phyloP scores from a whole-genome alignment of 2,113 vertebrate genomes.

The Boulengeromyrus knoepffleri region DNA sequence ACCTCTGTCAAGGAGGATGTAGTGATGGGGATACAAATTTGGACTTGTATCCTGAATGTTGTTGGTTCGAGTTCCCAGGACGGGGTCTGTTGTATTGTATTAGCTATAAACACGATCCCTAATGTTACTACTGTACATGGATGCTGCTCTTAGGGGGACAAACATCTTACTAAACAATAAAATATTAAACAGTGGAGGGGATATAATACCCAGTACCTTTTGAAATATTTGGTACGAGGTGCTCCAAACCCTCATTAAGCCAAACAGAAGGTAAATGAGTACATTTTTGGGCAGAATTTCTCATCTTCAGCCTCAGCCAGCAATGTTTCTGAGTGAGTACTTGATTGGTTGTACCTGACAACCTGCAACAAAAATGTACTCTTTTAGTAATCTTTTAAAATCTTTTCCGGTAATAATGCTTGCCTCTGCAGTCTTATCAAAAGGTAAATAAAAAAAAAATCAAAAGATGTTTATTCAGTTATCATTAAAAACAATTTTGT shows the following conservation, averaged over 20 bases:
- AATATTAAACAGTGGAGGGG: neutral
- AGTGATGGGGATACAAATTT: neutral
- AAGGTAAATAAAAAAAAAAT: neutral
- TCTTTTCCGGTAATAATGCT: neutral
- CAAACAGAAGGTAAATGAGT: neutral
- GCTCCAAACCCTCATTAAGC: neutral
- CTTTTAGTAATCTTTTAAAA: neutral
- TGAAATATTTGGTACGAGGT: neutral
- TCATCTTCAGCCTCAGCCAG: neutral
- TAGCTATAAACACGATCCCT: neutral
- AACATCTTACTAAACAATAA: neutral
- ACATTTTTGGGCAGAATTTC: neutral
- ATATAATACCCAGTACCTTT: neutral
- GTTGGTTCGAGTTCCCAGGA: neutral
- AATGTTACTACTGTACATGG: neutral
- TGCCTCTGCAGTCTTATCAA: neutral
- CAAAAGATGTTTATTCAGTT: neutral
- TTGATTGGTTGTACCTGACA: neutral
- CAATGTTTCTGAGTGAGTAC: neutral
- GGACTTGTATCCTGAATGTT: neutral
- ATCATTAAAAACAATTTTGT: neutral
- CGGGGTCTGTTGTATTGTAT: neutral
- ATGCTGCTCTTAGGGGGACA: neutral
- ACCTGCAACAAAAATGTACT: neutral
- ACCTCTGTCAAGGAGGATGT: neutral